Conservation (phyloP, 2,888 invertebrate species). For the Drosophila engyochracea region DNA sequence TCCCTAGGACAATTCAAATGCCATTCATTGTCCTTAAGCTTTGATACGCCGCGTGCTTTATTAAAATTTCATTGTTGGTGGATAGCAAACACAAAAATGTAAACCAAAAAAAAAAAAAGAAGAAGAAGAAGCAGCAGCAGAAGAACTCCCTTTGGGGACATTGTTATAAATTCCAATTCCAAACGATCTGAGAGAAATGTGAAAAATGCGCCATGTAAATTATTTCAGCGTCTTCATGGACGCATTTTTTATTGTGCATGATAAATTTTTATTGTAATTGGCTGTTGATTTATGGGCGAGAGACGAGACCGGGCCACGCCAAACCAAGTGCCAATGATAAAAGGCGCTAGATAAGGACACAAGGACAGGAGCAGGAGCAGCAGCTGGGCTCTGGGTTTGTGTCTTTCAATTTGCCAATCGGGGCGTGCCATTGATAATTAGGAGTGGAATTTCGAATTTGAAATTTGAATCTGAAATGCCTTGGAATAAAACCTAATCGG, state of each 20-base stretch:
- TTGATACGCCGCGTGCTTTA: conserved; percentile 74
- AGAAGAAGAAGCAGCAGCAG: too few species aligned
- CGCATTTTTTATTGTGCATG: conserved; percentile 78
- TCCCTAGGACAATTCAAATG: background rate
- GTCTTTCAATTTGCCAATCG: conserved; percentile 64
- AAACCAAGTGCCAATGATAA: conserved; percentile 40
- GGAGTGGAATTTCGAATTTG: conserved; percentile 21
- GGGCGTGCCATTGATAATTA: conserved; percentile 57
- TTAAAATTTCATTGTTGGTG: conserved; percentile 73
- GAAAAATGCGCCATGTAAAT: conserved; percentile 80
- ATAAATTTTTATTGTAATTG: conserved; percentile 81
- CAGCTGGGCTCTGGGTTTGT: background rate
- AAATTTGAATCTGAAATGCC: conserved; percentile 32
- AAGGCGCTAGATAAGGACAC: conserved; percentile 57
- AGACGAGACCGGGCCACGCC: conserved; percentile 9
- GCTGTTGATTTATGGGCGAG: conserved; percentile 76
- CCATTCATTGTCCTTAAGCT: conserved; percentile 18
- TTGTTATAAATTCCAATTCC: conserved; percentile 78
- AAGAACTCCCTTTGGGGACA: conserved; percentile 72
- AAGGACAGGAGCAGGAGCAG: background rate
- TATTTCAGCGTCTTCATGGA: conserved; percentile 63
- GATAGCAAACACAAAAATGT: background rate
- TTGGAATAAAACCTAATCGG: conserved; percentile 69
- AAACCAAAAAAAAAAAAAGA: background rate
- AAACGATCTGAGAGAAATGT: conserved; percentile 62